Evolutionary conservation across 2,113 vertebrate genomes (phyloP).

Genomic region (Cryptoleucopteryx plumbea): DNA sequence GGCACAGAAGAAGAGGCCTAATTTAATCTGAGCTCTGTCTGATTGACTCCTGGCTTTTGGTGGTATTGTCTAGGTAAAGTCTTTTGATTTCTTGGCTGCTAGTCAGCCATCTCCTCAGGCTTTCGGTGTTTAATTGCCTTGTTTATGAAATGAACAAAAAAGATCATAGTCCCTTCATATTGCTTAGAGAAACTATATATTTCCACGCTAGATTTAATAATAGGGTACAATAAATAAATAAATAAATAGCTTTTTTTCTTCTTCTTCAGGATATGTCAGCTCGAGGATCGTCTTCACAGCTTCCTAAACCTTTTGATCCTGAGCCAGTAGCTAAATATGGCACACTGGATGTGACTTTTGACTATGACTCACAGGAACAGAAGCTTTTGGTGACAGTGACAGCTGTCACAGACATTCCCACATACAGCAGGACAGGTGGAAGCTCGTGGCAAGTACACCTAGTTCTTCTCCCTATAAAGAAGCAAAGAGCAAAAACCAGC

Average conservation of each 20-base stretch:
- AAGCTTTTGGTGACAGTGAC: slow-evolving; percentile 92
- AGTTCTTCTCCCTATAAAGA: slow-evolving; percentile 94
- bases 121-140: not conserved
- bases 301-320: slow-evolving; percentile 91
- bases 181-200: not conserved
- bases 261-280: slow-evolving; percentile 86
- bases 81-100: not conserved
- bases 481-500: slow-evolving; percentile 92
- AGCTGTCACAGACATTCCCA: slow-evolving; percentile 90
- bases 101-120: not conserved
- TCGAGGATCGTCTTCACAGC: slow-evolving; percentile 87
- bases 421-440: slow-evolving; percentile 85
- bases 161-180: not conserved
- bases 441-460: slow-evolving; percentile 98
- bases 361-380: slow-evolving; percentile 92
- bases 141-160: not conserved
- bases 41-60: not conserved
- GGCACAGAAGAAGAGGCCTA: not conserved
- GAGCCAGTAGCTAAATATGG: slow-evolving; percentile 91
- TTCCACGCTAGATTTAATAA: slow-evolving; percentile 20
- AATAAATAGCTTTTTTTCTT: not conserved
- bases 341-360: slow-evolving; percentile 92
- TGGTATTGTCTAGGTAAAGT: not conserved
- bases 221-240: slow-evolving; percentile 37
- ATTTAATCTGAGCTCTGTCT: not conserved